Evolutionary conservation across 2,113 vertebrate genomes (phyloP).

Genomic region (Malurus melanocephalus): DNA sequence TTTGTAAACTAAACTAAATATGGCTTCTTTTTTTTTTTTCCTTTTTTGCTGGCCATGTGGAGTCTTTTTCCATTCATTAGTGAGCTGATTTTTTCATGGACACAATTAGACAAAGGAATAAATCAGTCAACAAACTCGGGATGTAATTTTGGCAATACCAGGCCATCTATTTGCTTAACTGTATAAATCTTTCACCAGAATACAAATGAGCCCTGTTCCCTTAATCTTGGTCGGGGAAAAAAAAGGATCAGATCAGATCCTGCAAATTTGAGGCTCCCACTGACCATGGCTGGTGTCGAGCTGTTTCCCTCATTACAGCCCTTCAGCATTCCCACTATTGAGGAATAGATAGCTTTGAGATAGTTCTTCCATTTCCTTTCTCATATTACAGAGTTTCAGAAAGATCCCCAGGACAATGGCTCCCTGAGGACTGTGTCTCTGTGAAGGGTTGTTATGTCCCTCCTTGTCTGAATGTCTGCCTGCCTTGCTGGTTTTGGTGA

Average conservation of each 20-base stretch:
- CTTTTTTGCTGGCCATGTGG: constrained; percentile 18
- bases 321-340: not conserved
- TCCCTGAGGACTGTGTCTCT: not conserved
- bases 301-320: not conserved
- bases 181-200: constrained; percentile 49
- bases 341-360: accelerated
- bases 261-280: not conserved
- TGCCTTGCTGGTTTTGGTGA: not conserved
- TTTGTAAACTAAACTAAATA: constrained; percentile 56
- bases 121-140: constrained; percentile 51
- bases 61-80: constrained; percentile 62
- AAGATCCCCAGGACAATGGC: not conserved
- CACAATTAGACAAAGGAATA: constrained; percentile 60
- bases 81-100: not conserved
- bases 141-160: constrained; percentile 37
- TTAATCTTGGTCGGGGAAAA: not conserved
- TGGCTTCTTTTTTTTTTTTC: not conserved
- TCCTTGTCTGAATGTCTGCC: not conserved
- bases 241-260: not conserved
- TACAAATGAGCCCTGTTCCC: constrained; percentile 16
- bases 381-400: not conserved
- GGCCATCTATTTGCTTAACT: not conserved
- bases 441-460: not conserved
- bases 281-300: not conserved
- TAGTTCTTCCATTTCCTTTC: not conserved